Percentiles rank a stretch among this genome's conserved stretches.
Evolutionary conservation across 2,888 invertebrate genomes (phyloP).

Genomic region (Microctonus hyperodae): DNA sequence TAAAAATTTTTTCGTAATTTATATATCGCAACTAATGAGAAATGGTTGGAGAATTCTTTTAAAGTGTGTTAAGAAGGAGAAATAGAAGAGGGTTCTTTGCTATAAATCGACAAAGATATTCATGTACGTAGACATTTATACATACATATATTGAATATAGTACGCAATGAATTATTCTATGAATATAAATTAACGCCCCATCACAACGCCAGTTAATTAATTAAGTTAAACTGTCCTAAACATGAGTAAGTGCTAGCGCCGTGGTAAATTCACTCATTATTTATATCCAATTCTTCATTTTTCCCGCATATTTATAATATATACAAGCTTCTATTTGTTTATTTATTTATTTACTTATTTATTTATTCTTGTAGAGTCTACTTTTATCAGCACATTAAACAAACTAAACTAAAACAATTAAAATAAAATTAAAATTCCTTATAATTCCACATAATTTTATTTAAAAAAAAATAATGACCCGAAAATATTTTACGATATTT

Average conservation of each 20-base stretch:
- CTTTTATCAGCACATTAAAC: no score
- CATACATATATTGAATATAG: conserved; percentile 24
- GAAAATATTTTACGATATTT: no score
- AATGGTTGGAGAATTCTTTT: conserved; percentile 4
- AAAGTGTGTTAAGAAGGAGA: neutral
- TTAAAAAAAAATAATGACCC: no score
- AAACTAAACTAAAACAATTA: no score
- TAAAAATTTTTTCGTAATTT: conserved; percentile 2
- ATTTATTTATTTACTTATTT: no score
- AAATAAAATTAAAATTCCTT: no score
- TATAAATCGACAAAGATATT: neutral
- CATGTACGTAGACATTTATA: neutral
- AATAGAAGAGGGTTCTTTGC: neutral
- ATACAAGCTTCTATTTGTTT: no score
- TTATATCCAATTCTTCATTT: conserved; percentile 28
- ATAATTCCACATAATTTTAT: no score
- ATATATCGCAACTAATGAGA: neutral
- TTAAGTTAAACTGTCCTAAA: conserved; percentile 61
- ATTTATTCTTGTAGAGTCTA: no score
- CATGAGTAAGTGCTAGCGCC: conserved; percentile 57
- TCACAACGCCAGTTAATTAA: conserved; percentile 60
- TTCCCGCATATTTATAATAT: neutral
- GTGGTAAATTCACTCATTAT: conserved; percentile 34
- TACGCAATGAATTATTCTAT: conserved; percentile 58
- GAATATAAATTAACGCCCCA: conserved; percentile 58